These are phyloP conservation scores for Pterobdella sp. DNA, from an alignment of 2,888 invertebrate species.

Conservation along the genomic window DNA sequence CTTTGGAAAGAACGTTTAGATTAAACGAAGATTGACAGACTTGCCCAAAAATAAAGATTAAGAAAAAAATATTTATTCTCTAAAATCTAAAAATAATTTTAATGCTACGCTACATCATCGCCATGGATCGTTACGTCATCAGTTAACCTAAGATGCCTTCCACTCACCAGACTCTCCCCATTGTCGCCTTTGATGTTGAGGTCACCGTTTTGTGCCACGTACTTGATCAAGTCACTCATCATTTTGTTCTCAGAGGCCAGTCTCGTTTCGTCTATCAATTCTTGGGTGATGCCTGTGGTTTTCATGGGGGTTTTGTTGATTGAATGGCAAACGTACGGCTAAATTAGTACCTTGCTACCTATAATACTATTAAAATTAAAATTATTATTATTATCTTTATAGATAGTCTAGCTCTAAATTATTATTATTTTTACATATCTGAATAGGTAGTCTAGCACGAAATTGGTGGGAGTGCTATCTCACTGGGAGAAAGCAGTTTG, in stretches of 20 bases:
- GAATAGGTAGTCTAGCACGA: too few species aligned
- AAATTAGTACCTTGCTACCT: background rate
- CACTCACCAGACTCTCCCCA: constrained; percentile 82
- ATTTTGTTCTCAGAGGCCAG: constrained; percentile 83
- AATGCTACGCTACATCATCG: background rate
- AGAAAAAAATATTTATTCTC: background rate
- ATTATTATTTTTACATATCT: too few species aligned
- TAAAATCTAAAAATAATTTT: background rate
- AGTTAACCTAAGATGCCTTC: background rate
- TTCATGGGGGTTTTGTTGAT: background rate
- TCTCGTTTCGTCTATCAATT: constrained; percentile 84
- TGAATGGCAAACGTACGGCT: background rate
- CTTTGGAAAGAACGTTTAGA: too few species aligned
- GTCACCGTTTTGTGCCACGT: constrained; percentile 64
- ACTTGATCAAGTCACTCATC: constrained; percentile 73
- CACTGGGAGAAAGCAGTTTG: too few species aligned
- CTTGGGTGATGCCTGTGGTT: constrained; percentile 53
- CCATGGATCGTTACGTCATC: background rate
- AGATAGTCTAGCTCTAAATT: too few species aligned
- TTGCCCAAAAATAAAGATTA: background rate
- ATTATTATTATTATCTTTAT: too few species aligned
- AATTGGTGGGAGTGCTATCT: too few species aligned
- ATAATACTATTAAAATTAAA: too few species aligned
- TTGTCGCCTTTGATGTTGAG: constrained; percentile 75
- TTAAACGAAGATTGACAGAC: too few species aligned